Percentiles rank a stretch among this genome's conserved stretches.
Conservation (phyloP, 2,113 vertebrate species). For the Panthera tigris region DNA sequence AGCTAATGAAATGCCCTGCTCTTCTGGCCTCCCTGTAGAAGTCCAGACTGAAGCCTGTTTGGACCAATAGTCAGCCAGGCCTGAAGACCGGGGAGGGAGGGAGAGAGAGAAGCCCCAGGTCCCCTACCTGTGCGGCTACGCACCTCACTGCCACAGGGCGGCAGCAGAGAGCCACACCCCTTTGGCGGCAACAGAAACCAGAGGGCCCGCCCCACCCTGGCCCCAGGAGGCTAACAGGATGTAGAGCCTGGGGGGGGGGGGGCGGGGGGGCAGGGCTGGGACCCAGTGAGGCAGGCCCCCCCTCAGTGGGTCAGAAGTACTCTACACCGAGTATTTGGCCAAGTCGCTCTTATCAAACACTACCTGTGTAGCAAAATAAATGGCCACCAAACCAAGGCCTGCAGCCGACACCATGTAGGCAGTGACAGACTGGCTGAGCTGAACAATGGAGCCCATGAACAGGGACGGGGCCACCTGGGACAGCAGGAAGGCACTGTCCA, state of each 20-base stretch:
- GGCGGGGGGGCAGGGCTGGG: background rate
- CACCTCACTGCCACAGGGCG: background rate
- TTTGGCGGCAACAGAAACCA: background rate
- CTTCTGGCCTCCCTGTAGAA: background rate
- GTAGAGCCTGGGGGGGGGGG: background rate
- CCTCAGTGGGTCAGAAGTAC: background rate
- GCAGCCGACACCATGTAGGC: conserved; percentile 90
- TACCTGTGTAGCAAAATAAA: conserved; percentile 89
- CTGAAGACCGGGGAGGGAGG: too few species aligned
- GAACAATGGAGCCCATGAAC: conserved; percentile 90
- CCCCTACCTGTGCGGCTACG: background rate
- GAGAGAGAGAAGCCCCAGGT: background rate
- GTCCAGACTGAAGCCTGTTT: background rate
- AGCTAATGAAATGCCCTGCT: background rate
- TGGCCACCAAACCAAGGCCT: conserved; percentile 87
- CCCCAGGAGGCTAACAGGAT: background rate
- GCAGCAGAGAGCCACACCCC: conserved; percentile 55
- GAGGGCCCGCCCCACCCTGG: background rate
- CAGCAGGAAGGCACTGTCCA: conserved; percentile 92
- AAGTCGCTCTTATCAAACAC: conserved; percentile 90
- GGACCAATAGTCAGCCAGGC: background rate
- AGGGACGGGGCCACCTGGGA: conserved; percentile 92
- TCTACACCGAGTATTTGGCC: conserved; percentile 78
- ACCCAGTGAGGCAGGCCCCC: background rate
- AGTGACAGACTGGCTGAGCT: conserved; percentile 89